Conservation (phyloP, 2,797 vertebrate species). For the Danionella dracula region DNA sequence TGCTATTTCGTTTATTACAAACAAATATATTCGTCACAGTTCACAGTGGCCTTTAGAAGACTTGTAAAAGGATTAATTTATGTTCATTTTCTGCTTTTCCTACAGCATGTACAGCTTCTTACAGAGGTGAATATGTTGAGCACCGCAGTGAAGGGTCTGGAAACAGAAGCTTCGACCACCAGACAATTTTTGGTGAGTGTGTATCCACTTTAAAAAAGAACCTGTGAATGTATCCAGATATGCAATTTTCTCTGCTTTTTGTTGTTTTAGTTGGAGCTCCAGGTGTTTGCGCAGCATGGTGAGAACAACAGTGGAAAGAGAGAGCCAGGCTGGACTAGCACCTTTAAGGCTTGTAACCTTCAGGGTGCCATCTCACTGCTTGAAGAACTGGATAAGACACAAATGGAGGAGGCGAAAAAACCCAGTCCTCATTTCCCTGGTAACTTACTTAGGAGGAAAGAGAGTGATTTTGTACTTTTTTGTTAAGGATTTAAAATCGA, state of each 20-base stretch:
- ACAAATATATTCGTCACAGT: too few relatives aligned
- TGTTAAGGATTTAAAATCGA: too few relatives aligned
- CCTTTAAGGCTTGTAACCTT: conserved; percentile 81
- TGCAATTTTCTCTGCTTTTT: not conserved
- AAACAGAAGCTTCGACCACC: conserved; percentile 74
- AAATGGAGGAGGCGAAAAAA: not conserved
- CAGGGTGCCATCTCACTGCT: conserved; percentile 75
- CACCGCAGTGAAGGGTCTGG: conserved; percentile 69
- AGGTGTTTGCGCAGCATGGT: conserved; percentile 72
- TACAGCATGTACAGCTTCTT: conserved; percentile 88
- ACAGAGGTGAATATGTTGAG: conserved; percentile 82
- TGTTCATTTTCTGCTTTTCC: not conserved
- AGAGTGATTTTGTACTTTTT: too few relatives aligned
- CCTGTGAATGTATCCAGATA: not conserved
- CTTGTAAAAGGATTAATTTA: too few relatives aligned
- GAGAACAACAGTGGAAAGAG: conserved; percentile 49
- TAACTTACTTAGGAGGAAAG: not conserved
- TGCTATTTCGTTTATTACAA: too few relatives aligned
- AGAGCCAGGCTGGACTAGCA: conserved; percentile 64
- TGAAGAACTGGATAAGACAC: conserved; percentile 58
- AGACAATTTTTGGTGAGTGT: conserved; percentile 81
- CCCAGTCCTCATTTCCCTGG: conserved; percentile 31
- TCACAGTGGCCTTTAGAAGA: not conserved
- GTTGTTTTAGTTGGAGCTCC: conserved; percentile 73
- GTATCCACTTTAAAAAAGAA: not conserved